Conservation (phyloP, 2,888 invertebrate species). For the Tineola bisselliella region DNA sequence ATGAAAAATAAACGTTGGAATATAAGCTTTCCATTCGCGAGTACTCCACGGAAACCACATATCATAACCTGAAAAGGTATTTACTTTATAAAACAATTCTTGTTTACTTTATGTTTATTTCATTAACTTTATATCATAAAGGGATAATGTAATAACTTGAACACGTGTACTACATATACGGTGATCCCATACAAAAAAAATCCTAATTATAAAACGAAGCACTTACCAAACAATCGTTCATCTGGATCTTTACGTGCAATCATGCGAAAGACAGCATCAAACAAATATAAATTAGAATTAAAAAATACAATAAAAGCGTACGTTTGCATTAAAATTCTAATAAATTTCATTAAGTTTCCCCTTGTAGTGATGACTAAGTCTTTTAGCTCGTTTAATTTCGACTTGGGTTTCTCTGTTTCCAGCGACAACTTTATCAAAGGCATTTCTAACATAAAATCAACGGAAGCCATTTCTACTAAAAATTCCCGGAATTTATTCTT, state of each 20-base stretch:
- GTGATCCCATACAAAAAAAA: constrained; percentile 25
- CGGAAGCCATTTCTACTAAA: constrained; percentile 40
- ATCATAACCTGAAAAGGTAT: constrained; percentile 42
- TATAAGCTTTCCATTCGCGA: constrained; percentile 36
- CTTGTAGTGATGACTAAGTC: constrained; percentile 33
- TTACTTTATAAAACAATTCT: background rate
- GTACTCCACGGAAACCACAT: constrained; percentile 61
- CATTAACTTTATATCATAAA: no score
- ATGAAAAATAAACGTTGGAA: constrained; percentile 41
- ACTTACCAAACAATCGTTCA: constrained; percentile 43
- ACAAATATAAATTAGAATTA: constrained; percentile 41
- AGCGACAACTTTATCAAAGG: constrained; percentile 34
- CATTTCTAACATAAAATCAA: constrained; percentile 38
- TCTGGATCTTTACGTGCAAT: constrained; percentile 31
- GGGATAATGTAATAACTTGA: no score
- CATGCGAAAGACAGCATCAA: constrained; percentile 43
- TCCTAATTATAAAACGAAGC: constrained; percentile 20
- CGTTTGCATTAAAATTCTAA: constrained; percentile 31
- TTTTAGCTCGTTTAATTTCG: constrained; percentile 29
- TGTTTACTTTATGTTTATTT: no score
- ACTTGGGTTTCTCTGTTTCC: constrained; percentile 19
- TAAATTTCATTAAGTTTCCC: constrained; percentile 33
- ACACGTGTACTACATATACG: no score
- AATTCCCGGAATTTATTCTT: constrained; percentile 36
- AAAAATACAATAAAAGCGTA: constrained; percentile 38